Percentiles rank a stretch among this genome's conserved stretches.
Evolutionary conservation across 2,797 vertebrate species (phyloP).

Genomic region (Acrossocheilus fasciatus): DNA sequence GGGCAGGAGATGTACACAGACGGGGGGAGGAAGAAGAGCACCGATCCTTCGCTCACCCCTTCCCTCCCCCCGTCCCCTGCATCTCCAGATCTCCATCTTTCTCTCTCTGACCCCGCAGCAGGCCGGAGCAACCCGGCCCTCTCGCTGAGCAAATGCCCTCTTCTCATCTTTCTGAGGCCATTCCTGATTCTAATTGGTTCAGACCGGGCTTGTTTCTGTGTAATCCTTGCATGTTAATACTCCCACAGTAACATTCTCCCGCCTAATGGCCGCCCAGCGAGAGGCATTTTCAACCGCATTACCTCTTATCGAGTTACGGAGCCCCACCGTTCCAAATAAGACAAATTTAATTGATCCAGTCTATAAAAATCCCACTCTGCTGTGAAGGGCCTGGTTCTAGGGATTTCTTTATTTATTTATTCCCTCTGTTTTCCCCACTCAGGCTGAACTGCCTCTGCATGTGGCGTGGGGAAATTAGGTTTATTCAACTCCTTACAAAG

Average conservation of each 20-base stretch:
- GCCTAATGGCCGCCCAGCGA: conserved; percentile 88
- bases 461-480: conserved; percentile 82
- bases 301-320: conserved; percentile 95
- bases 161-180: conserved; percentile 59
- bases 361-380: conserved; percentile 83
- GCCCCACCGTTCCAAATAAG: conserved; percentile 95
- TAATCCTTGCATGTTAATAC: conserved; percentile 81
- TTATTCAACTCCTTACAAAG: conserved; percentile 76
- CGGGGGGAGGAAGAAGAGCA: conserved; percentile 3
- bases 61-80: conserved; percentile 1
- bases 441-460: conserved; percentile 73
- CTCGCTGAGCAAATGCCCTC: conserved; percentile 61
- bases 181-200: conserved; percentile 78
- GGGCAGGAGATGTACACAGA: conserved; percentile 15
- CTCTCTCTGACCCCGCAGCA: conserved; percentile 61
- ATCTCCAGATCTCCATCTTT: conserved; percentile 51
- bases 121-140: conserved; percentile 60
- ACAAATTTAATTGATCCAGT: conserved; percentile 96
- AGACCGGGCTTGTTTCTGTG: conserved; percentile 68
- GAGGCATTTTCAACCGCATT: conserved; percentile 93
- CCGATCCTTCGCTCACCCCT: conserved; percentile 18
- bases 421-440: conserved; percentile 74
- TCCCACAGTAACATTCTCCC: conserved; percentile 77
- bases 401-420: conserved; percentile 81
- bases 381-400: conserved; percentile 75